Conservation (phyloP, 2,888 invertebrate genomes). For the Poecilobothrus nobilitatus region DNA sequence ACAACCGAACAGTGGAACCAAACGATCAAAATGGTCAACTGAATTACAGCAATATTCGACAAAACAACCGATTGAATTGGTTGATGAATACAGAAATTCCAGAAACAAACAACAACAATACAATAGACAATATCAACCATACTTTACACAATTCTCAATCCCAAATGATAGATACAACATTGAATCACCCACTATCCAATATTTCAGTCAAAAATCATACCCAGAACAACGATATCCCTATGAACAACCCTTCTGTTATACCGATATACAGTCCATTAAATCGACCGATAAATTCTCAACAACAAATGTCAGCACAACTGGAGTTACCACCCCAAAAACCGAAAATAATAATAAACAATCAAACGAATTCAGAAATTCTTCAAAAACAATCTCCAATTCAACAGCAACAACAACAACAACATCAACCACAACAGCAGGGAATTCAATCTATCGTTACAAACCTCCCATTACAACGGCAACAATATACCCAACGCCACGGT, state of each 20-base stretch:
- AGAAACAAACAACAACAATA: not conserved
- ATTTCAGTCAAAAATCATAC: conserved; percentile 19
- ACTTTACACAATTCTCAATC: conserved; percentile 20
- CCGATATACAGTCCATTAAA: conserved; percentile 25
- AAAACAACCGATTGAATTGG: conserved; percentile 15
- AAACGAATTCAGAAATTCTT: not conserved
- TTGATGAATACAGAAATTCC: not conserved
- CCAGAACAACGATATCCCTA: conserved; percentile 18
- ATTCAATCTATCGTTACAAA: not conserved
- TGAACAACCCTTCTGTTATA: not conserved
- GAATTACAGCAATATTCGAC: conserved; percentile 20
- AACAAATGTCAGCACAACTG: conserved; percentile 14
- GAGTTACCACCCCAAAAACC: conserved; percentile 17
- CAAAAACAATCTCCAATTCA: conserved; percentile 13
- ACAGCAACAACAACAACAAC: conserved; percentile 11
- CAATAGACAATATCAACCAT: conserved; percentile 9
- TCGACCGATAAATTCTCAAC: conserved; percentile 19
- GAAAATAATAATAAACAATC: conserved; percentile 17
- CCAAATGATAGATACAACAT: conserved; percentile 18
- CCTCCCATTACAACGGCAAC: conserved; percentile 19
- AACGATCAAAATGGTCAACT: conserved; percentile 20
- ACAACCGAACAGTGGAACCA: conserved; percentile 8
- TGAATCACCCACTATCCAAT: conserved; percentile 30
- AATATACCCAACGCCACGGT: conserved; percentile 25
- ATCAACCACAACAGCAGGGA: not conserved